Evolutionary conservation across 2,888 invertebrate genomes (phyloP).

Genomic region (Chromoteleia sp.): DNA sequence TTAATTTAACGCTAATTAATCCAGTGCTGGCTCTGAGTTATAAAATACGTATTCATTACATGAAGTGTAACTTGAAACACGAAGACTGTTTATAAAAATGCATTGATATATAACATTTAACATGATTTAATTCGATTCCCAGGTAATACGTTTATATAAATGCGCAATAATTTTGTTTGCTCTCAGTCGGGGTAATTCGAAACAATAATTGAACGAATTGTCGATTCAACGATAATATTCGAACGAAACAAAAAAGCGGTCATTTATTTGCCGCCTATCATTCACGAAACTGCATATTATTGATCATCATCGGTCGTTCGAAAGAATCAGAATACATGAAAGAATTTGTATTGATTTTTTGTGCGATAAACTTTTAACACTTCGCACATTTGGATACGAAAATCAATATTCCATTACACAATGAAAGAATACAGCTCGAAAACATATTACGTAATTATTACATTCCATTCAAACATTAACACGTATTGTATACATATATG

Average conservation of each 20-base stretch:
- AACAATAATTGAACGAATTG: neutral
- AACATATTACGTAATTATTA: slow-evolving; percentile 14
- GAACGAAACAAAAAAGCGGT: too few relatives aligned
- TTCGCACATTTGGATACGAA: too few relatives aligned
- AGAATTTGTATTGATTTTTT: neutral
- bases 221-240: neutral
- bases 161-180: slow-evolving; percentile 17
- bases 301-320: neutral
- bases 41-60: slow-evolving; percentile 43
- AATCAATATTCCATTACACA: slow-evolving; percentile 41
- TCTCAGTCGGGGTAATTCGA: slow-evolving; percentile 11
- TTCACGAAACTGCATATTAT: neutral
- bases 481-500: slow-evolving; percentile 2
- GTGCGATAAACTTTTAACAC: neutral
- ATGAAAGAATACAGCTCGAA: slow-evolving; percentile 15
- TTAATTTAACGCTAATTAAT: slow-evolving; percentile 31
- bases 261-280: too few relatives aligned
- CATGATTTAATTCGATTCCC: slow-evolving; percentile 40
- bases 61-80: slow-evolving; percentile 35
- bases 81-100: slow-evolving; percentile 53
- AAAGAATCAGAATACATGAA: neutral
- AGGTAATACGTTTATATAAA: slow-evolving; percentile 45
- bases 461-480: slow-evolving; percentile 11
- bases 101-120: slow-evolving; percentile 45
- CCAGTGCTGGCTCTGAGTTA: slow-evolving; percentile 17